phyloP scores from a whole-genome alignment of 2,888 invertebrate species.

The Loripinus fragilis region DNA sequence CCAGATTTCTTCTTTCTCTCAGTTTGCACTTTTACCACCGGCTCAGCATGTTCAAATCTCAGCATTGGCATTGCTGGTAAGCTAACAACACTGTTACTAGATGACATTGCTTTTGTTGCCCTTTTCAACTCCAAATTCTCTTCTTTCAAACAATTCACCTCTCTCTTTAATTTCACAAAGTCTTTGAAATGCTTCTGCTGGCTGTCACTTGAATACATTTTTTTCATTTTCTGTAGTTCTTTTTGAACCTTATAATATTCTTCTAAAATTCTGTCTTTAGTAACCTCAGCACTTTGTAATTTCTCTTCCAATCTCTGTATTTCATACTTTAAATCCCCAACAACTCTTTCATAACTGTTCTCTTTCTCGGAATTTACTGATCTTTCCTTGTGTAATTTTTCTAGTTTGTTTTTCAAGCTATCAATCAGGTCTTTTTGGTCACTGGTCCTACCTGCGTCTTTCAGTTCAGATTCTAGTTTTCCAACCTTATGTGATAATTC shows the following conservation, averaged over 20 bases:
- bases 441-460: slow-evolving; percentile 61
- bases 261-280: slow-evolving; percentile 65
- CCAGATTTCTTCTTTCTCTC: slow-evolving; percentile 35
- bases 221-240: slow-evolving; percentile 68
- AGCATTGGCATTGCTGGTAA: slow-evolving; percentile 53
- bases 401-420: slow-evolving; percentile 65
- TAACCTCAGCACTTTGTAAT: slow-evolving; percentile 65
- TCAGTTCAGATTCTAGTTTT: slow-evolving; percentile 66
- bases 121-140: slow-evolving; percentile 74
- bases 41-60: slow-evolving; percentile 44
- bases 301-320: slow-evolving; percentile 61
- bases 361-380: slow-evolving; percentile 66
- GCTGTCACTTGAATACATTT: slow-evolving; percentile 58
- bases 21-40: slow-evolving; percentile 26
- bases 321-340: slow-evolving; percentile 66
- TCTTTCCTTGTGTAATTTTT: slow-evolving; percentile 67
- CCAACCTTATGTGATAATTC: slow-evolving; percentile 70
- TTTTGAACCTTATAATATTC: slow-evolving; percentile 68
- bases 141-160: slow-evolving; percentile 69
- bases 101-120: slow-evolving; percentile 33
- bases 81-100: slow-evolving; percentile 35
- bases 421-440: slow-evolving; percentile 71
- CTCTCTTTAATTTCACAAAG: slow-evolving; percentile 78
- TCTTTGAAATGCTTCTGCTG: slow-evolving; percentile 76
- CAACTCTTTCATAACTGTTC: slow-evolving; percentile 60